Base-by-base conservation (phyloP, 2,888 invertebrate genomes). In the Nomada fucata region DNA sequence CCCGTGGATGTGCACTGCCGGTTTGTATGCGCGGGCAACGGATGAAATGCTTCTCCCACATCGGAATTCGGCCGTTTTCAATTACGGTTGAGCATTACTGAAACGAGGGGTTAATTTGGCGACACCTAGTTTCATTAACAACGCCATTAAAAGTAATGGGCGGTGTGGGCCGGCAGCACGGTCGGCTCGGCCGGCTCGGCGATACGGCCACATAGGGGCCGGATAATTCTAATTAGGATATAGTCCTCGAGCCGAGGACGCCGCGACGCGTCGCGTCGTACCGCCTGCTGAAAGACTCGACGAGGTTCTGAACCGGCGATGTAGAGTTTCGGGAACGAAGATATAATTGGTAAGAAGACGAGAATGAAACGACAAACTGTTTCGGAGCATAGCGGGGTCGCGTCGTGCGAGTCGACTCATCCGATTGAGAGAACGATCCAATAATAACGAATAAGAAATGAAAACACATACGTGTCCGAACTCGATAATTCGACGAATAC, bases 71-170 rank as follows among this genome's bases (percentile, higher is more conserved):
- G 67, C 55, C 29, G 76, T 29, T 69, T 81, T 77, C 75, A 26
- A 79, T 86, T 61, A 74, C 68, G 84, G 91, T 92, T 92, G 92
- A 93, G 93, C 90, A 89, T 92, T 90, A 85, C 91, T 90, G 92
- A 88, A 93, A 93, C 90, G 92, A 90, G 92, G 91, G 91, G 93
- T 93, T 93, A 93, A 93, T 93, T 93, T 92, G 92, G 93, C 92
- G 92, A 93, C 93, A 93, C 92, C 93, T 92, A 92, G 92, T 93
- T 93, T 93, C 93, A 93, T 93, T 93, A 93, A 93, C 93, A 93
- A 93, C 92, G 92, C 93, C 91, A 93, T 93, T 93, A 93, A 93
- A 93, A 93, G 93, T 93, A 93, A 93, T 92, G 92, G 92, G 89
- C 90, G 89, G 89, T 91, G 86, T 87, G 91, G 90, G 91, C 87